Conservation (phyloP, 2,888 invertebrate species). For the Cerceris ruficornis region DNA sequence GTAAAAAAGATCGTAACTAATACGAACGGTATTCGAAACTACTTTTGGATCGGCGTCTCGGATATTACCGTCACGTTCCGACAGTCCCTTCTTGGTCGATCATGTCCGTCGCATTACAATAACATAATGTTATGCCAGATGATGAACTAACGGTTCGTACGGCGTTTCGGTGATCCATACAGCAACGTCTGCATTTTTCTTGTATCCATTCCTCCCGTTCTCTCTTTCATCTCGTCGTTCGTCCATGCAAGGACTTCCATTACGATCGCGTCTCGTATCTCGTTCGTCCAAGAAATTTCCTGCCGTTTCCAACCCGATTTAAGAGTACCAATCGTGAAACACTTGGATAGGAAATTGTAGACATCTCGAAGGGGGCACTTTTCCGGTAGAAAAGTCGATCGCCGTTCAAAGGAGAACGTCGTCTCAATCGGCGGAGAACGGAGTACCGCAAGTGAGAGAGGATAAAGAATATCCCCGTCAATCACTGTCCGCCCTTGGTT, state of each 20-base stretch:
- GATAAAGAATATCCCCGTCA: constrained; percentile 48
- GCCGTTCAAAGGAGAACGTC: neutral
- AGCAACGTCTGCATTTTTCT: neutral
- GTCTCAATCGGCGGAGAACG: neutral
- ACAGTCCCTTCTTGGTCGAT: constrained; percentile 41
- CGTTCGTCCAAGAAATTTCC: too few relatives aligned
- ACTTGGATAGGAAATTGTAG: too few relatives aligned
- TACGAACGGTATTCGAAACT: constrained; percentile 46
- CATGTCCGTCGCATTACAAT: constrained; percentile 50
- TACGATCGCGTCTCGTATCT: too few relatives aligned
- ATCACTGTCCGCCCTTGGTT: constrained; percentile 46
- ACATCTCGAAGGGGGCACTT: neutral
- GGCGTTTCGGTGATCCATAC: neutral
- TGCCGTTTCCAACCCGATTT: too few relatives aligned
- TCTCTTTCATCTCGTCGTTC: neutral
- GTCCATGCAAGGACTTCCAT: neutral
- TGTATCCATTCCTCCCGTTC: neutral
- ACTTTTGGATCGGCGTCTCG: constrained; percentile 44
- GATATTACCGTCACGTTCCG: constrained; percentile 54
- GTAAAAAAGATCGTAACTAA: constrained; percentile 41
- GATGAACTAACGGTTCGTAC: constrained; percentile 38
- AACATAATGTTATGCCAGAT: constrained; percentile 29
- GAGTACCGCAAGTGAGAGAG: neutral
- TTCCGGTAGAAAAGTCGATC: too few relatives aligned
- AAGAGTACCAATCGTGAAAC: too few relatives aligned